A percentile compares a stretch with the other conserved stretches of the same genome.
Evolutionary conservation across 2,888 invertebrate genomes (phyloP).

Genomic region (Argynnis bischoffii): DNA sequence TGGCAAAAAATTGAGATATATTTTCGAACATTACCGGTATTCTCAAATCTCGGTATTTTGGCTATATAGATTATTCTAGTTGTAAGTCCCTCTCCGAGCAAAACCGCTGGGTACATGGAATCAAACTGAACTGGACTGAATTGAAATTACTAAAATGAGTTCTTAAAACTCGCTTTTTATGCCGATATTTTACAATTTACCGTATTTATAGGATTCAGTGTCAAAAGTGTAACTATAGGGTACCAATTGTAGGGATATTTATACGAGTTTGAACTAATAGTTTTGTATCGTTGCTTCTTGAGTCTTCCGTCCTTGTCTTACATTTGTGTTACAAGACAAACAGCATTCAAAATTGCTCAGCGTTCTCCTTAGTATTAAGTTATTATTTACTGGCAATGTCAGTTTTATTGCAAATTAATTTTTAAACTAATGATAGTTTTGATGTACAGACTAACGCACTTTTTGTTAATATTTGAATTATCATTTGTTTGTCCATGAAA

Average conservation of each 20-base stretch:
- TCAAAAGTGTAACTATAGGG: constrained; percentile 77
- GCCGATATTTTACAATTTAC: constrained; percentile 50
- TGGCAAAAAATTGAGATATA: constrained; percentile 77
- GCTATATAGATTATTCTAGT: constrained; percentile 58
- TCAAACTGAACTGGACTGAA: constrained; percentile 43
- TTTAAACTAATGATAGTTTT: constrained; percentile 40
- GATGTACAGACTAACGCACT: constrained; percentile 50
- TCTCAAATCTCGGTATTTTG: constrained; percentile 69
- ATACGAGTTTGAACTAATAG: constrained; percentile 57
- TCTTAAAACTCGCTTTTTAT: constrained; percentile 42
- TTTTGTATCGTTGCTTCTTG: constrained; percentile 69
- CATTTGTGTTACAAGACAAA: constrained; percentile 40
- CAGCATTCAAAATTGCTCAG: constrained; percentile 23
- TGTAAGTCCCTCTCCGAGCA: constrained; percentile 59
- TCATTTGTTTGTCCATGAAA: constrained; percentile 2
- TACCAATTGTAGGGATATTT: constrained; percentile 64
- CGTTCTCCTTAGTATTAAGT: constrained; percentile 41
- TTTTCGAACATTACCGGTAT: constrained; percentile 77
- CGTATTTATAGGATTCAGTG: constrained; percentile 61
- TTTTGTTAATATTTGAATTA: background rate
- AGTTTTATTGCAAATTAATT: constrained; percentile 42
- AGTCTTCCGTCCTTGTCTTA: constrained; percentile 79
- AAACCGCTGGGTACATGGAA: constrained; percentile 45
- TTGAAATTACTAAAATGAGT: constrained; percentile 34
- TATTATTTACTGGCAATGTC: constrained; percentile 51